Percentiles rank a stretch among this genome's conserved stretches.
phyloP scores from a whole-genome alignment of 2,888 invertebrate genomes.

The Zhuqinia jingwanae region DNA sequence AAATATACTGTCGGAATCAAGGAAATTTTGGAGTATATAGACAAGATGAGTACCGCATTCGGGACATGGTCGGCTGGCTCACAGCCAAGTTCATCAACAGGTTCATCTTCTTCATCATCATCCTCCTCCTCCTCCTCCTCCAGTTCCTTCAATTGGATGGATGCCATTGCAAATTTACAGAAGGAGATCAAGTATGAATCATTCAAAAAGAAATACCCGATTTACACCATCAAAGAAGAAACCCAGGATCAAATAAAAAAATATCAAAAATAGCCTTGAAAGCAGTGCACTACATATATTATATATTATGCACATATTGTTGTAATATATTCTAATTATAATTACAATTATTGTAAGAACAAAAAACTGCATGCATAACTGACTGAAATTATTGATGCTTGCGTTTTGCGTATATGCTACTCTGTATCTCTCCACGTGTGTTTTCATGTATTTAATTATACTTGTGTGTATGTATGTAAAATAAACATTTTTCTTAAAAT shows the following conservation, averaged over 20 bases:
- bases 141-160: slow-evolving; percentile 69
- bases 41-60: slow-evolving; percentile 69
- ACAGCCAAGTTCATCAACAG: slow-evolving; percentile 51
- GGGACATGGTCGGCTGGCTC: slow-evolving; percentile 53
- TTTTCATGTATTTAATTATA: slow-evolving; percentile 36
- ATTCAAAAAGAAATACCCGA: slow-evolving; percentile 70
- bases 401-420: background rate
- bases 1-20: too few relatives aligned
- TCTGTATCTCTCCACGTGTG: slow-evolving; percentile 14
- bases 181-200: slow-evolving; percentile 69
- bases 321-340: background rate
- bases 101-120: slow-evolving; percentile 44
- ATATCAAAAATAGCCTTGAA: slow-evolving; percentile 45
- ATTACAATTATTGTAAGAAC: background rate
- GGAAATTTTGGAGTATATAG: background rate
- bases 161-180: slow-evolving; percentile 64
- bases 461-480: background rate
- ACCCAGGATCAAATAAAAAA: slow-evolving; percentile 65
- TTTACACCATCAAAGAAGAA: slow-evolving; percentile 70
- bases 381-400: slow-evolving; percentile 37
- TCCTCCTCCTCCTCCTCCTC: slow-evolving; percentile 47
- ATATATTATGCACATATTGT: too few relatives aligned
- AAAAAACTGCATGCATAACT: slow-evolving; percentile 21
- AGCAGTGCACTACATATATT: too few relatives aligned
- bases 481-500: too few relatives aligned